Conservation (phyloP, 2,797 vertebrate species). For the Pangasius macronema region DNA sequence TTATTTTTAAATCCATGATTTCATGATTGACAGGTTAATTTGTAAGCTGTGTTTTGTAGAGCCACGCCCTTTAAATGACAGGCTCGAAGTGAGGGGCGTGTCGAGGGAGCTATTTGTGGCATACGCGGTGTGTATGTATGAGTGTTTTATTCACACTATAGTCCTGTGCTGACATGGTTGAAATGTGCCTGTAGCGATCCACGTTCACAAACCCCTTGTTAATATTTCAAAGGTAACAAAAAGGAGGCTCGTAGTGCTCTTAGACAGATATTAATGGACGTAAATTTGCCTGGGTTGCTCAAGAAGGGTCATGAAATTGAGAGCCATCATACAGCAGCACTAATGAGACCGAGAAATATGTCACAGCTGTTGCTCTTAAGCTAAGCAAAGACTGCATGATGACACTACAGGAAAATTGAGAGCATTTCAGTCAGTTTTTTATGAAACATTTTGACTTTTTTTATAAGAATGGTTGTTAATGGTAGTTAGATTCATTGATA, state of each 20-base stretch:
- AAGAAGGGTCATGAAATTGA: slow-evolving; percentile 25
- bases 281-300: slow-evolving; percentile 47
- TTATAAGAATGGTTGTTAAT: neutral
- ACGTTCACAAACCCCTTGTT: neutral
- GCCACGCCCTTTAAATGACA: neutral
- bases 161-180: neutral
- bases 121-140: neutral
- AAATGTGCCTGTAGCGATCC: neutral
- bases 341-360: slow-evolving; percentile 53
- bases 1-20: neutral
- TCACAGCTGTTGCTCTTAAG: slow-evolving; percentile 49
- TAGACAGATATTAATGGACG: slow-evolving; percentile 35
- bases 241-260: neutral
- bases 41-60: neutral
- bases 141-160: slow-evolving; percentile 3
- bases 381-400: neutral
- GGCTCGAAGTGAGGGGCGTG: neutral
- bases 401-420: neutral
- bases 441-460: neutral
- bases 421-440: neutral
- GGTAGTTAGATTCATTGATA: neutral
- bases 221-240: slow-evolving; percentile 16
- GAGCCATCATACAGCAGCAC: slow-evolving; percentile 28
- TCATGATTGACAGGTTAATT: neutral
- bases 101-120: neutral